These are phyloP conservation scores for Berghia stephanieae DNA, from an alignment of 1,140 invertebrate genomes.

Conservation along the genomic window DNA sequence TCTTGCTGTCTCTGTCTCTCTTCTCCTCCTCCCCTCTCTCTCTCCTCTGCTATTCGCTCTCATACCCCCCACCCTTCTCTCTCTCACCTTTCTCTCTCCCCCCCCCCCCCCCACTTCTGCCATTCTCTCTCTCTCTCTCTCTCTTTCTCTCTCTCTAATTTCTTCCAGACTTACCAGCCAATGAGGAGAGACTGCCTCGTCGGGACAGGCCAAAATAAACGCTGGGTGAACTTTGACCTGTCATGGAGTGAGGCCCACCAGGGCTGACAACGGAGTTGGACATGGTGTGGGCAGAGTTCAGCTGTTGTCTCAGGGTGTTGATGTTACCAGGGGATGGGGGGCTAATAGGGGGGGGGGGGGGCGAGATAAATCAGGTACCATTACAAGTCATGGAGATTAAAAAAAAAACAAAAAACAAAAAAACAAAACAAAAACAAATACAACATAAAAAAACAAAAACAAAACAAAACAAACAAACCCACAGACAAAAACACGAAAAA, in stretches of 20 bases:
- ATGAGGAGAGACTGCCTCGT: conserved; percentile 72
- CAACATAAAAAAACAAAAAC: not conserved
- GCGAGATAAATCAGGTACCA: not conserved
- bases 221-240: conserved; percentile 70
- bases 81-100: too few relatives aligned
- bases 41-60: too few relatives aligned
- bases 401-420: not conserved
- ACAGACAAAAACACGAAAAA: too few relatives aligned
- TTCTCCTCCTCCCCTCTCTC: too few relatives aligned
- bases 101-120: too few relatives aligned
- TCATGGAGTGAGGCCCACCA: conserved; percentile 60
- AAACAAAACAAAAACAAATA: not conserved
- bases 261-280: conserved; percentile 50
- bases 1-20: too few relatives aligned
- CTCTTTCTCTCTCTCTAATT: not conserved
- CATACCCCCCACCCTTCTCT: too few relatives aligned
- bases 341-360: conserved; percentile 41
- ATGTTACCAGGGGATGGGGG: conserved; percentile 60
- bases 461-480: too few relatives aligned
- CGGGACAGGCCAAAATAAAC: conserved; percentile 79
- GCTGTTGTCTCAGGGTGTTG: conserved; percentile 57
- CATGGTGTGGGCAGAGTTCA: conserved; percentile 52
- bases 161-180: conserved; percentile 46
- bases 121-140: too few relatives aligned
- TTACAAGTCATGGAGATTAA: not conserved